Evolutionary conservation across 2,797 vertebrate species (phyloP).

Genomic region (Spea hammondii): DNA sequence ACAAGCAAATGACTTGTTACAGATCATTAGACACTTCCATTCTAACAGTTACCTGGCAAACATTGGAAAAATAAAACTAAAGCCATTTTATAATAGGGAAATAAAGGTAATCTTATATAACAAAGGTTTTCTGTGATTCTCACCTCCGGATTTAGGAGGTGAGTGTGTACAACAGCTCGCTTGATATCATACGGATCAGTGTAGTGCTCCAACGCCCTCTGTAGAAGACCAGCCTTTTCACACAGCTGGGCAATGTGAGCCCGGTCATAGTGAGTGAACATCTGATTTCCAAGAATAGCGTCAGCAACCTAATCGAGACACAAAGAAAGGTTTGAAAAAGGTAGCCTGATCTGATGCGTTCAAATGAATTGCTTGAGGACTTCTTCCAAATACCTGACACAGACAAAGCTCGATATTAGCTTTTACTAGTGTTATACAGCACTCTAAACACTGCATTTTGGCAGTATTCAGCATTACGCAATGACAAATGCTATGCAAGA

Average conservation of each 20-base stretch:
- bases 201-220: constrained; percentile 87
- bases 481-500: background rate
- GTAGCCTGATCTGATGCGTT: too few species aligned
- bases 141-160: constrained; percentile 89
- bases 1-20: too few species aligned
- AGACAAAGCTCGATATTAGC: too few species aligned
- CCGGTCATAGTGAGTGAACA: constrained; percentile 91
- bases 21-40: too few species aligned
- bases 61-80: too few species aligned
- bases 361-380: too few species aligned
- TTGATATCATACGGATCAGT: constrained; percentile 87
- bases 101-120: too few species aligned
- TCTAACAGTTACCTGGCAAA: too few species aligned
- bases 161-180: constrained; percentile 84
- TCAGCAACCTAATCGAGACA: constrained; percentile 79
- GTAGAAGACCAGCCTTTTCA: constrained; percentile 88
- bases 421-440: too few species aligned
- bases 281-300: constrained; percentile 90
- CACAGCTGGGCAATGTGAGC: constrained; percentile 88
- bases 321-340: background rate
- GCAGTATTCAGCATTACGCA: background rate
- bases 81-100: too few species aligned
- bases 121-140: background rate
- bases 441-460: too few species aligned
- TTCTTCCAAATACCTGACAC: too few species aligned